Conservation (phyloP, 2,113 vertebrate genomes). For the Ailuropoda melanoleuca region DNA sequence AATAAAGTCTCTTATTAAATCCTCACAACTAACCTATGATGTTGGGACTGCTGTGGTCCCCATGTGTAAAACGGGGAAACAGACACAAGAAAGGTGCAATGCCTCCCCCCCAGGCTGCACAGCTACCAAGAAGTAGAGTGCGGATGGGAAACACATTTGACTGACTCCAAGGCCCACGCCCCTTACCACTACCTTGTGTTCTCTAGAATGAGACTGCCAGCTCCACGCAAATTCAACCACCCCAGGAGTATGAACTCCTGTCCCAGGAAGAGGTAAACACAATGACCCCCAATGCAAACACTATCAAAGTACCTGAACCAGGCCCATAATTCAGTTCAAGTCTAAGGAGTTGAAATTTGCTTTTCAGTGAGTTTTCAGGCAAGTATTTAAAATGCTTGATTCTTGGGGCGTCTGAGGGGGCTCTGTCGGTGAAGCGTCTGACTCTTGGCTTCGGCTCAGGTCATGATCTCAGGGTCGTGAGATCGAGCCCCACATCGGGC, state of each 20-base stretch:
- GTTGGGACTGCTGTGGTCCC: neutral
- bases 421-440: neutral
- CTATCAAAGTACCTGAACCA: neutral
- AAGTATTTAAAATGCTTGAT: neutral
- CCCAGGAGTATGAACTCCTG: neutral
- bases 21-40: neutral
- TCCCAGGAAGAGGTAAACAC: neutral
- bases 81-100: neutral
- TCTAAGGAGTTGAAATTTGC: neutral
- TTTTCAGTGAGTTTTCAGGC: slow-evolving; percentile 31
- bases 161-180: neutral
- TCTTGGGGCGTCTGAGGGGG: neutral
- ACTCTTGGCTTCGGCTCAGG: neutral
- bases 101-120: neutral
- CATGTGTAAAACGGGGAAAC: neutral
- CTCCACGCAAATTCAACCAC: neutral
- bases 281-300: neutral
- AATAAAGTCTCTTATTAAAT: neutral
- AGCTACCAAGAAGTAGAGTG: neutral
- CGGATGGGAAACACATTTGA: neutral
- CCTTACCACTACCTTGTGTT: neutral
- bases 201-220: neutral
- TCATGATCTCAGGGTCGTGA: neutral
- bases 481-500: neutral
- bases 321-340: neutral